These are phyloP conservation scores for Numenius arquata DNA, from an alignment of 2,113 vertebrate species.

Conservation along the genomic window DNA sequence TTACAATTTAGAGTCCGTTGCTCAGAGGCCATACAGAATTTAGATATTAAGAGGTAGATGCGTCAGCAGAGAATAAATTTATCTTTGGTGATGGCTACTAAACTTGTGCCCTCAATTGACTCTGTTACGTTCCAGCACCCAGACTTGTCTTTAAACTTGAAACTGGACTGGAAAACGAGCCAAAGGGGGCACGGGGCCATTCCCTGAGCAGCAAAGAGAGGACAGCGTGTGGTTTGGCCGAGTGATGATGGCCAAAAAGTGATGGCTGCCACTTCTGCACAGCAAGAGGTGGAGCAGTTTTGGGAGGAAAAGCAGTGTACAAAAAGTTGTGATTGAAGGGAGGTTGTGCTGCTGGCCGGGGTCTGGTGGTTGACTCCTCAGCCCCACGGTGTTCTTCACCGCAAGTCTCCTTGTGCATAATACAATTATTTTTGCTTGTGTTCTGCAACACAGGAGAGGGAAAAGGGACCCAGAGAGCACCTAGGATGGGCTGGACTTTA, in stretches of 20 bases:
- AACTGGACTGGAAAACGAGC: neutral
- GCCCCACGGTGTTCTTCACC: rapidly evolving
- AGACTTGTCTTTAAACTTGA: neutral
- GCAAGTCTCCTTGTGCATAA: rapidly evolving
- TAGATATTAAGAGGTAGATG: neutral
- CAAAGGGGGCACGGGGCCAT: neutral
- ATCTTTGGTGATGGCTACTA: neutral
- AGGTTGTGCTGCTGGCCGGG: rapidly evolving
- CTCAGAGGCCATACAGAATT: neutral
- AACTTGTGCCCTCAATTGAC: neutral
- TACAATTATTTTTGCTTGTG: rapidly evolving
- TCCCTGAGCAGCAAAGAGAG: neutral
- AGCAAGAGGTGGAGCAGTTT: neutral
- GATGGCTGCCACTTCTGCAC: neutral
- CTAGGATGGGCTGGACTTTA: neutral
- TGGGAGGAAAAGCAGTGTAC: neutral
- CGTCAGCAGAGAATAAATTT: neutral
- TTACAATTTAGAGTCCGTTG: neutral
- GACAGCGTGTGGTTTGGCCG: rapidly evolving
- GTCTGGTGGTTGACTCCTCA: neutral
- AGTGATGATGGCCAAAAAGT: too few relatives aligned
- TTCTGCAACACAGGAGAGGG: too few relatives aligned
- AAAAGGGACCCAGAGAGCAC: neutral
- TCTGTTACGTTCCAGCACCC: neutral
- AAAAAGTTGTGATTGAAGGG: too few relatives aligned